phyloP scores from a whole-genome alignment of 2,888 invertebrate genomes.

The Latrodectus hesperus region DNA sequence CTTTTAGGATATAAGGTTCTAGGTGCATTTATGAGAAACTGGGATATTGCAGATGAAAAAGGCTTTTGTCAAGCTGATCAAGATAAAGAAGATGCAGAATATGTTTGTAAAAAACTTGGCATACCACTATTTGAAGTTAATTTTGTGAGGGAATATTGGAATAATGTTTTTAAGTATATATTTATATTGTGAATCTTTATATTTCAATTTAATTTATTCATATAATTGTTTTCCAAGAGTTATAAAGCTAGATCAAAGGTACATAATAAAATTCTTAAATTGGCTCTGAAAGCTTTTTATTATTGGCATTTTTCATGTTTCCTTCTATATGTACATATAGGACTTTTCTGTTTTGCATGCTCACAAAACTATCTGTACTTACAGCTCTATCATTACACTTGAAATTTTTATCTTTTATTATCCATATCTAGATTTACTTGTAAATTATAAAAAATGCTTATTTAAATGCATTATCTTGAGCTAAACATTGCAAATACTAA shows the following conservation, averaged over 20 bases:
- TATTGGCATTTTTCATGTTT: too few species aligned
- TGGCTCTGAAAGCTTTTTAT: too few species aligned
- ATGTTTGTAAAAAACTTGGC: constrained; percentile 85
- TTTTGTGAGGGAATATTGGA: constrained; percentile 88
- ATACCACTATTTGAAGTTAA: constrained; percentile 88
- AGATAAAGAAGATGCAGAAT: constrained; percentile 89
- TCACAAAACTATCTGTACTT: too few species aligned
- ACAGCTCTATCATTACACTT: too few species aligned
- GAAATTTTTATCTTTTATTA: too few species aligned
- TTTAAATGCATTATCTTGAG: too few species aligned
- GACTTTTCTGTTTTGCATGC: too few species aligned
- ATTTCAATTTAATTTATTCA: neutral
- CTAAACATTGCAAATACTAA: too few species aligned
- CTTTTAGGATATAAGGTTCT: constrained; percentile 85
- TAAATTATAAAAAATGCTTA: too few species aligned
- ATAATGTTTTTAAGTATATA: constrained; percentile 77
- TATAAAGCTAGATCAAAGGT: neutral
- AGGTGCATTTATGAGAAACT: constrained; percentile 95
- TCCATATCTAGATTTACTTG: too few species aligned
- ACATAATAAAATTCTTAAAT: neutral
- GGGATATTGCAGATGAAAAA: constrained; percentile 91
- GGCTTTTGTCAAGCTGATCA: constrained; percentile 86
- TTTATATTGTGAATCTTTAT: neutral
- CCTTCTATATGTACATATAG: too few species aligned
- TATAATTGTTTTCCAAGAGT: neutral